These are phyloP conservation scores for Corynorhinus townsendii DNA, from an alignment of 2,113 vertebrate species.

Conservation along the genomic window DNA sequence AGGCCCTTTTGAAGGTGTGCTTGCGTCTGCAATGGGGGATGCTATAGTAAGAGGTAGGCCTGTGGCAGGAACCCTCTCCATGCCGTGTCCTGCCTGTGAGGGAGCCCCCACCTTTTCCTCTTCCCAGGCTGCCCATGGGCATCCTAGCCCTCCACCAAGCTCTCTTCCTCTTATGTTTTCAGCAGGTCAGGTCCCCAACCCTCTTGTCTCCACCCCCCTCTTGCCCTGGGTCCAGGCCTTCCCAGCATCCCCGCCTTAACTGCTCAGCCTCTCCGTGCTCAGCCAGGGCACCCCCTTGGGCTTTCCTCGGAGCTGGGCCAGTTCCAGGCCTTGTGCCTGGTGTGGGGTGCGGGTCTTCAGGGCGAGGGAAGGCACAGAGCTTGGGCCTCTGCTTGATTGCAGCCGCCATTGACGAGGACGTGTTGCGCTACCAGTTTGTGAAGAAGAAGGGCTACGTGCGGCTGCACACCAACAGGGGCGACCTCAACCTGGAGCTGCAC, in stretches of 20 bases:
- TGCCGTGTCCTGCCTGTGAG: background rate
- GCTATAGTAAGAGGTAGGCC: background rate
- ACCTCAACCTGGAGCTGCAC: slow-evolving; percentile 94
- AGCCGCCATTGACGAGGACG: slow-evolving; percentile 92
- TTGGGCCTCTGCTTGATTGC: background rate
- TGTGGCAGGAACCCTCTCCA: too few species aligned
- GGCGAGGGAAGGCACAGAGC: background rate
- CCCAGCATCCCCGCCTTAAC: background rate
- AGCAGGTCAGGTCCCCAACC: background rate
- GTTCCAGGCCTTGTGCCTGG: background rate
- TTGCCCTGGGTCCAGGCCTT: background rate
- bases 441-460: slow-evolving; percentile 98
- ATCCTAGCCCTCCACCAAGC: too few species aligned
- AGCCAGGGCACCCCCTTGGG: too few species aligned
- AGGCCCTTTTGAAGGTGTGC: background rate
- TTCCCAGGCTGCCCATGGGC: background rate
- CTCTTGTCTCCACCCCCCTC: background rate
- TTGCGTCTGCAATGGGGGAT: too few species aligned
- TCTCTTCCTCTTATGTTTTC: background rate
- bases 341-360: background rate
- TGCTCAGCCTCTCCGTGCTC: background rate
- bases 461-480: slow-evolving; percentile 93
- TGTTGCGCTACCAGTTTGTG: slow-evolving; percentile 92
- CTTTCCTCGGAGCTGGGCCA: background rate
- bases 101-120: background rate